Percentiles rank a stretch among this genome's conserved stretches.
Conservation (phyloP, 2,797 vertebrate genomes). For the Denticeps clupeoides region DNA sequence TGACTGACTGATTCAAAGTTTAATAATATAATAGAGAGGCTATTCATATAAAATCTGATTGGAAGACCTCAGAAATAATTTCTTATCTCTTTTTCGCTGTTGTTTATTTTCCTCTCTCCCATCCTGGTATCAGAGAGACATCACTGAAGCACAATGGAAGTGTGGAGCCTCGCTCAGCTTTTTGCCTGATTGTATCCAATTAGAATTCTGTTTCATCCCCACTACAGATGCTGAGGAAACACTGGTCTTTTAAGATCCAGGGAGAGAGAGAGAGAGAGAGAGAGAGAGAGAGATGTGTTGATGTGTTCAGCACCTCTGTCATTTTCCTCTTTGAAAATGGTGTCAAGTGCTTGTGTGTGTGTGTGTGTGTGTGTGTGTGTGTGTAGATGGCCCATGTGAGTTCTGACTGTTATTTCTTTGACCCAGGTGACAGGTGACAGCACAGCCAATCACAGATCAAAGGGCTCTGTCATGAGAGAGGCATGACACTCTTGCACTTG, state of each 20-base stretch:
- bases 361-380: constrained; percentile 14
- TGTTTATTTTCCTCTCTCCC: not conserved
- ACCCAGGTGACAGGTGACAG: constrained; percentile 28
- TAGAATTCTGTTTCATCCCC: constrained; percentile 44
- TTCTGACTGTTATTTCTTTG: not conserved
- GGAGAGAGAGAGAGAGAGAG: constrained; percentile 13
- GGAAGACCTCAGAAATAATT: too few species aligned
- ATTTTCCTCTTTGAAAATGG: constrained; percentile 26
- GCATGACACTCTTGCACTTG: constrained; percentile 11
- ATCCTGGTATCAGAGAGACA: constrained; percentile 3
- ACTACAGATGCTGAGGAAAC: constrained; percentile 37
- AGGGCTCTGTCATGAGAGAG: constrained; percentile 8
- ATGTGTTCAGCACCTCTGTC: constrained; percentile 18
- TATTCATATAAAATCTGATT: too few species aligned
- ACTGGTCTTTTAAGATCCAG: constrained; percentile 21
- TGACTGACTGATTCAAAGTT: too few species aligned
- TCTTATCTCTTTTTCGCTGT: too few species aligned
- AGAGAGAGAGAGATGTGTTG: constrained; percentile 32
- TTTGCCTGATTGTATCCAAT: constrained; percentile 29
- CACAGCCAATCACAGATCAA: constrained; percentile 24
- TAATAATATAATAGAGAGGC: too few species aligned
- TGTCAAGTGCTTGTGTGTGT: constrained; percentile 39
- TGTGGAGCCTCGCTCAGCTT: constrained; percentile 6
- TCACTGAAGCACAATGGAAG: constrained; percentile 12
- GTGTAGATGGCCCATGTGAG: not conserved